A percentile compares a stretch with the other conserved stretches of the same genome.
phyloP scores from a whole-genome alignment of 2,888 invertebrate species.

The Nomada flava region DNA sequence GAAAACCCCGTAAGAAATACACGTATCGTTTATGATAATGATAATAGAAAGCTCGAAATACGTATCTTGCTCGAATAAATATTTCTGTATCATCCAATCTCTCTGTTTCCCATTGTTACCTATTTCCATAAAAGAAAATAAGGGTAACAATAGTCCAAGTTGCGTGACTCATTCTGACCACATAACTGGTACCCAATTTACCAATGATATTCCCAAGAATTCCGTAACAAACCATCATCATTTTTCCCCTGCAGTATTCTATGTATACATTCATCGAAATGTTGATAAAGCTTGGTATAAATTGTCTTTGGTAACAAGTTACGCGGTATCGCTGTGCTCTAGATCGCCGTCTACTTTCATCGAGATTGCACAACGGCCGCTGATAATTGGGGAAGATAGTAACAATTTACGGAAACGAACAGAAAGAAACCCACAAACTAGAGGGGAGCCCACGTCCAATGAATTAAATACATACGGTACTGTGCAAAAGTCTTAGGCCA shows the following conservation, averaged over 20 bases:
- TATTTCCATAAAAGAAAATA: not conserved
- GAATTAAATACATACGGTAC: too few relatives aligned
- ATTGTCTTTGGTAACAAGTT: not conserved
- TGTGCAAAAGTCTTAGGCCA: too few relatives aligned
- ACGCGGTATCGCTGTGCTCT: not conserved
- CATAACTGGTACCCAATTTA: not conserved
- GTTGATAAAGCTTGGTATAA: not conserved
- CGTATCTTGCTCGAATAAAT: not conserved
- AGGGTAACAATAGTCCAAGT: not conserved
- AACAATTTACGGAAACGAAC: slow-evolving; percentile 1
- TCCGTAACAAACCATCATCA: not conserved
- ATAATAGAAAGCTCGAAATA: not conserved
- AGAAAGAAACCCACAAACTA: too few relatives aligned
- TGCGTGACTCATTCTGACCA: slow-evolving; percentile 6
- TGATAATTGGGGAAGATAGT: slow-evolving; percentile 13
- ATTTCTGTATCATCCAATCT: not conserved
- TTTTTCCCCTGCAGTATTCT: not conserved
- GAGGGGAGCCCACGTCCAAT: too few relatives aligned
- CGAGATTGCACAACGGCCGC: not conserved
- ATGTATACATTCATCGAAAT: not conserved
- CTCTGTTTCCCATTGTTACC: not conserved
- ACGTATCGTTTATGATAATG: too few relatives aligned
- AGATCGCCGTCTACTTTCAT: not conserved
- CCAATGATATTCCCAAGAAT: not conserved
- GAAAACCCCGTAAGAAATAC: too few relatives aligned